Evolutionary conservation across 2,113 vertebrate genomes (phyloP), one percentile per base, ranked within the genome.

Genomic region (Hystrix brachyura): DNA sequence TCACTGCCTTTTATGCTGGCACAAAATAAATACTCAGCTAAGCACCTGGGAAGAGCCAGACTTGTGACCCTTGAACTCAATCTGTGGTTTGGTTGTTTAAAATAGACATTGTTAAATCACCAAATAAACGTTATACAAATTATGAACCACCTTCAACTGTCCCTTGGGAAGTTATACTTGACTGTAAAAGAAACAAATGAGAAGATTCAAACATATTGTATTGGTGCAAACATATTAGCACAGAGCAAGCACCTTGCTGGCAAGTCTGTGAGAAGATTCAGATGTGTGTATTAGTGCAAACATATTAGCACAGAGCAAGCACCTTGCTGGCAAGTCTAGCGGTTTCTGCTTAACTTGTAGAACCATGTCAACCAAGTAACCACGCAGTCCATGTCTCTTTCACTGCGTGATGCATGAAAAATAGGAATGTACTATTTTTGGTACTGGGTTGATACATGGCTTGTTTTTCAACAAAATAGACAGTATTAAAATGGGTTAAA

Each of bases 381-480:
- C 38, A 14, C 18, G 25, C 27, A 78, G 25, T 3, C 9, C 7
- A 3, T 59, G 25, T 87, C 38, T 59, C 46, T 46, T 8, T 65
- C 4, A 29, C 51, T 25, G 19, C 43, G 57, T 25, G 25, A 83
- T 80, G 2, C 11, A 5, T 43, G 32, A 83, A 74, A 78, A 29
- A 60, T 6, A 80, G 34, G 25, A 71, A n/a, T 18, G 5, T 48
- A 62, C 5, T 46, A 38, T n/a, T 83, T 90, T 80, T 62, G 21
- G 27, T 83, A 79, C 65, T 87, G 48, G 4, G 4, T 8, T 48
- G 38, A 80, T 82, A 78, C 4, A 79, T 46, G 29, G 48, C 69
- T 94, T 67, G 11, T 7, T 81, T 90, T 92, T 87, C 85, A 11
- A 57, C 60, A 67, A 92, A 96, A 79, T 38, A 64, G 60, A 43